Base-by-base conservation (phyloP, 2,797 vertebrate species). In the Hoplostethus atlanticus region DNA sequence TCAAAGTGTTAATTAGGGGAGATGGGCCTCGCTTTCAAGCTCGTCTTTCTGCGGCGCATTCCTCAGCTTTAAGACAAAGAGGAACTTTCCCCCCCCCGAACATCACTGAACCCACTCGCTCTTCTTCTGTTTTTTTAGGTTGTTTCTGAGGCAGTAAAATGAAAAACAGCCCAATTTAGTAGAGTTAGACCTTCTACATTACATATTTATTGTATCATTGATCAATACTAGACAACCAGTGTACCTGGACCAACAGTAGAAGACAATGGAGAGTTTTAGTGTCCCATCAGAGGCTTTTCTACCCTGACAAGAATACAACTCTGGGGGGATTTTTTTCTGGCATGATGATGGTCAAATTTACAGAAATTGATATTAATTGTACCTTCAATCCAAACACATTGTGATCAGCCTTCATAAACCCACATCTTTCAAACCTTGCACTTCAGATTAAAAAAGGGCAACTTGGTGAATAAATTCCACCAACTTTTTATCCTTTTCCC, bases 1-100 rank as follows among this genome's bases (percentile, higher is more conserved):
- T 97, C 96, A 98, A 98, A 98, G 97, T 96, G 97, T 96, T 98
- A 98, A 98, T 99, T 98, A 98, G 96, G 96, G 95, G 96, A 96
- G 97, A 97, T 93, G 96, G 95, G 96, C 95, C 92, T 87, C 89
- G 94, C 96, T 97, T 96, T 97, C 96, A 96, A 94, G 95, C 82
- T 36, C 54, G 53, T 82, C 85, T 85, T 91, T 91, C 83, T 84
- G 84, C 78, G 85, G 77, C 78, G 83, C 90, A 88, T 89, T 91
- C 85, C 94, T 96, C 95, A 95, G 96, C 95, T 95, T 95, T 95
- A 76, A 96, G 94, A 96, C 95, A 96, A 93, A 89, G 77, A 89
- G 71, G 87, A 89, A 90, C 76, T 90, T 91, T 77, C 58, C 48
- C 70, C 89, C 89, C 77, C 78, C 61, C 38, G 21, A 80, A 80